Evolutionary conservation across 2,113 vertebrate genomes (phyloP), one percentile per base, ranked within the genome.

Genomic region (Dasyprocta punctata): DNA sequence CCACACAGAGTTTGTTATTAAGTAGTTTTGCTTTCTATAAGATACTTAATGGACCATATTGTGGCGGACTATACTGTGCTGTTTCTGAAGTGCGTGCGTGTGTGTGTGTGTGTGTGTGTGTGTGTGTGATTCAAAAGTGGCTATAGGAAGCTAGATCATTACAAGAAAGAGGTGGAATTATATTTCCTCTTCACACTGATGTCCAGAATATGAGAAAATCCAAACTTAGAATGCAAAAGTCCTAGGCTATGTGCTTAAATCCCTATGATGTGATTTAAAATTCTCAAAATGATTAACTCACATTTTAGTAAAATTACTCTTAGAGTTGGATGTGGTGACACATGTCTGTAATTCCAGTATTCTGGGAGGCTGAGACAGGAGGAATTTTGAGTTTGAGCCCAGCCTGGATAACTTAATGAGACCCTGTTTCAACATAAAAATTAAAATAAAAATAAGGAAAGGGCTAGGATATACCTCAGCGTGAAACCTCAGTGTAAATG

Each of bases 11-110:
- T 85, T 89, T 54, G 67, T 38, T 90, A 63, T 61, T 89, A 87
- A 94, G 52, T 78, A 80, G 67, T 90, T 82, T 86, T 82, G 13
- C 26, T 65, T 94, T 82, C 65, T 82, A 2, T 73, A 94, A 96
- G 60, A n/a, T 80, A 90, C 63, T 91, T 88, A 83, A 41, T n/a
- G 33, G 54, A 75, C 38, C 75, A 2, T 52, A 26, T 41, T 38
- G 12, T 38, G 38, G 10, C 28, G 26, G 49, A 73, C 38, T 77
- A 1, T 44, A 33, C 44, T 44, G 8, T 33, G 54, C 19, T 36
- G 38, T 28, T 38, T 93, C 22, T 89, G 44, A 73, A 14, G 41
- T 58, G 33, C 75, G 41, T 73, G 14, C 84, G 38, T 38, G 3
- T 56, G 12, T 65, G 33, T 84, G 33, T 84, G 10, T 84, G 49